Percentiles rank a stretch among this genome's conserved stretches.
Conservation (phyloP, 2,113 vertebrate genomes). For the Otolemur garnettii region DNA sequence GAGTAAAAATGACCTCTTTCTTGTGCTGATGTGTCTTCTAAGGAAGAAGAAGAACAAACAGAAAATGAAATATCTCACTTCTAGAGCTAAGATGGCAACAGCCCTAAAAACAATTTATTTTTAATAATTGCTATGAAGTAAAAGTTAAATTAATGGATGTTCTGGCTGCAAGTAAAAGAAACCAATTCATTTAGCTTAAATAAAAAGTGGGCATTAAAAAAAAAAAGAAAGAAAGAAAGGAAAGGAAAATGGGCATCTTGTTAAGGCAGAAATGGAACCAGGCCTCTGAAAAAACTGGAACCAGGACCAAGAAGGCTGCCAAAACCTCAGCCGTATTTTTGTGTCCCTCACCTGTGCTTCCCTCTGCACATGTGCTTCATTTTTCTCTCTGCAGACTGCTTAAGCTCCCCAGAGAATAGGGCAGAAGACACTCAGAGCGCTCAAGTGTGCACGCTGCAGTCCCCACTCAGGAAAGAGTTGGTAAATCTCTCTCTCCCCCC, state of each 20-base stretch:
- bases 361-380: not conserved
- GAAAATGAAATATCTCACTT: not conserved
- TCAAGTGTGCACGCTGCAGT: fast-evolving
- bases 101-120: not conserved
- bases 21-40: not conserved
- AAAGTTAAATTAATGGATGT: not conserved
- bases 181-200: not conserved
- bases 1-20: not conserved
- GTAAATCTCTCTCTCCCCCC: not conserved
- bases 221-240: no score
- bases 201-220: not conserved
- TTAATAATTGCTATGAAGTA: not conserved
- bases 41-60: not conserved
- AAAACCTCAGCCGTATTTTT: not conserved
- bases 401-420: fast-evolving
- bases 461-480: not conserved
- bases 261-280: not conserved
- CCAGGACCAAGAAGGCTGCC: not conserved
- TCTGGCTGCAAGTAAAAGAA: not conserved
- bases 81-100: not conserved
- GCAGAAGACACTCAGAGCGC: not conserved
- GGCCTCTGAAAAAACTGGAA: not conserved
- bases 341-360: not conserved
- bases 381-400: not conserved
- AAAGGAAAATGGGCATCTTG: not conserved